Evolutionary conservation across 2,888 invertebrate genomes (phyloP).

Genomic region (Carcina quercana): DNA sequence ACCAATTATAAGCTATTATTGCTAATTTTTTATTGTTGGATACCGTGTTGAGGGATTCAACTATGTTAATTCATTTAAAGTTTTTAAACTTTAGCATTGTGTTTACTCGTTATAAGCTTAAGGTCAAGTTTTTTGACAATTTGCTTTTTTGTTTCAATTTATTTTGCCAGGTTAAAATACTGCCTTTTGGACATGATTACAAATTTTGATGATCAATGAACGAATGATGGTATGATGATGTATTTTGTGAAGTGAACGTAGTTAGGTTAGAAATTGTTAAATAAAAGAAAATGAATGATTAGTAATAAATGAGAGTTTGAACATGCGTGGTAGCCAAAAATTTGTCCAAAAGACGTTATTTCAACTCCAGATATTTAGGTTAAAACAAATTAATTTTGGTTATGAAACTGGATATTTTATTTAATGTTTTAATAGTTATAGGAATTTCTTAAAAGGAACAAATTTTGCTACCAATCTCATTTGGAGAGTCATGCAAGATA

Average conservation of each 20-base stretch:
- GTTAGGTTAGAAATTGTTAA: background rate
- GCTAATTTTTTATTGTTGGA: no score
- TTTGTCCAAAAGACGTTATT: slow-evolving; percentile 67
- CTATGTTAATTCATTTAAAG: no score
- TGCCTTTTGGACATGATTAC: slow-evolving; percentile 53
- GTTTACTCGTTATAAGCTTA: no score
- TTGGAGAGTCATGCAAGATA: slow-evolving; percentile 23
- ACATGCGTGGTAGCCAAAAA: slow-evolving; percentile 66
- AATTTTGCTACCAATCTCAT: slow-evolving; percentile 59
- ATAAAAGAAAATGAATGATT: slow-evolving; percentile 11
- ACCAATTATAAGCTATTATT: no score
- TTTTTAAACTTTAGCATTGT: no score
- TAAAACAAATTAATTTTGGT: slow-evolving; percentile 12
- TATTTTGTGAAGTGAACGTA: background rate
- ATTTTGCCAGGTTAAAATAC: slow-evolving; percentile 34
- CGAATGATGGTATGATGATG: slow-evolving; percentile 9
- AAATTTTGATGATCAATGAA: slow-evolving; percentile 6
- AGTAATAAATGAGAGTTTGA: slow-evolving; percentile 22
- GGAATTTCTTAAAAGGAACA: slow-evolving; percentile 25
- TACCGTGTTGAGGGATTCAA: no score
- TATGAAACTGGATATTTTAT: slow-evolving; percentile 13
- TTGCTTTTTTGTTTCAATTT: background rate
- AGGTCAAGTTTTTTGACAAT: no score
- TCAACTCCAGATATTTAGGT: no score
- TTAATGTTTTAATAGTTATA: slow-evolving; percentile 11